These are phyloP conservation scores for Drosophila ficusphila DNA, from an alignment of 1,140 invertebrate species.

Conservation along the genomic window DNA sequence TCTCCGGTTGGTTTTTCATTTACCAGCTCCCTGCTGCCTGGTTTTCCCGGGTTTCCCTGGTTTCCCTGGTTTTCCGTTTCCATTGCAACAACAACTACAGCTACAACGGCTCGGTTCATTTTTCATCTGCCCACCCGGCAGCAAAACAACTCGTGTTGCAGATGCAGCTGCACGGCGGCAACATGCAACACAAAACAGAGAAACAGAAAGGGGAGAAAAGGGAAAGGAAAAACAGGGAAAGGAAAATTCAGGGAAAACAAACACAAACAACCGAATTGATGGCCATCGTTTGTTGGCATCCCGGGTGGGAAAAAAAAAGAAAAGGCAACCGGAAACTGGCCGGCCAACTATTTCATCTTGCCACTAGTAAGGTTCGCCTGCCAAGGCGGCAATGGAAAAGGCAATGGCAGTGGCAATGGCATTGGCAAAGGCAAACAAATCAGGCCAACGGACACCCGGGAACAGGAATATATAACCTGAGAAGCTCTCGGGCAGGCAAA, in stretches of 20 bases:
- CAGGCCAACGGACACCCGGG: no score
- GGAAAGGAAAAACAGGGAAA: no score
- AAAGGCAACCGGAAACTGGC: background rate
- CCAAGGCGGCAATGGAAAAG: constrained; percentile 4
- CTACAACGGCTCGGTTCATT: background rate
- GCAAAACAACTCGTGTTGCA: constrained; percentile 14
- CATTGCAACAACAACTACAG: background rate
- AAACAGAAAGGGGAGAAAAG: background rate
- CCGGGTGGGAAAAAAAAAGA: no score
- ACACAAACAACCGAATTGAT: constrained; percentile 30
- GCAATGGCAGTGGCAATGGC: no score
- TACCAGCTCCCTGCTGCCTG: background rate
- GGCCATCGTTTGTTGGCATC: constrained; percentile 6
- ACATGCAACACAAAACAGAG: background rate
- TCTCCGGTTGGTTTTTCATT: background rate
- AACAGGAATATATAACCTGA: background rate
- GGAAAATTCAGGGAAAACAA: no score
- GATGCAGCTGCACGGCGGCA: constrained; percentile 23
- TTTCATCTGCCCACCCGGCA: constrained; percentile 2
- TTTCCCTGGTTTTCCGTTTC: background rate
- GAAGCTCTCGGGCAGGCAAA: background rate
- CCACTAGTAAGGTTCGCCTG: constrained; percentile 7
- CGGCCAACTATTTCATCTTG: constrained; percentile 13
- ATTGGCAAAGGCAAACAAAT: no score
- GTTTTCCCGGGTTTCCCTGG: background rate